These are phyloP conservation scores for Xanthorhoe spadicearia DNA, from an alignment of 2,888 invertebrate genomes.

Conservation along the genomic window DNA sequence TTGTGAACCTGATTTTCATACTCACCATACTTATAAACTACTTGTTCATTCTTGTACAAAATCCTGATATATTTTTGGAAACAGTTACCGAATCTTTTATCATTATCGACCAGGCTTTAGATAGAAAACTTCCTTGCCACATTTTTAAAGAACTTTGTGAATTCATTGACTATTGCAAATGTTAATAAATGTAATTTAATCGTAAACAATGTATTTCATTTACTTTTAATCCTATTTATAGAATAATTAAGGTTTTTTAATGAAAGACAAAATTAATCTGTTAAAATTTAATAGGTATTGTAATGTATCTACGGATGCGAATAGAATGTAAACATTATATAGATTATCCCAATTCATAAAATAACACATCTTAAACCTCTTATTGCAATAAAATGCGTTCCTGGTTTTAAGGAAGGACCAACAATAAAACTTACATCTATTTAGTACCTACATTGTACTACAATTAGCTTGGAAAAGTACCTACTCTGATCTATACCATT, in stretches of 20 bases:
- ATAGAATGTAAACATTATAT: neutral
- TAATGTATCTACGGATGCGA: neutral
- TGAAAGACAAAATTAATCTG: neutral
- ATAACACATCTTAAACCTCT: neutral
- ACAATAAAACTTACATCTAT: neutral
- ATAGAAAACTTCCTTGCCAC: constrained; percentile 35
- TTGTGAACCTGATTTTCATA: neutral
- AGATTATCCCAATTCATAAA: neutral
- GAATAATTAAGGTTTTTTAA: neutral
- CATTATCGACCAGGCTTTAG: constrained; percentile 12
- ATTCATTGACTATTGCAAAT: constrained; percentile 49
- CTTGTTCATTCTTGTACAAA: neutral
- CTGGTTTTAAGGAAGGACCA: neutral
- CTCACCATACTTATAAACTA: neutral
- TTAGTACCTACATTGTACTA: neutral
- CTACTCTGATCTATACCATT: neutral
- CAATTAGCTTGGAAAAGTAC: neutral
- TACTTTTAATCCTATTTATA: neutral
- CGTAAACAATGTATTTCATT: constrained; percentile 6
- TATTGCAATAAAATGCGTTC: neutral
- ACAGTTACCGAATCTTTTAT: neutral
- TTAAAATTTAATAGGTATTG: neutral
- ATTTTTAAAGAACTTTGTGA: constrained; percentile 40
- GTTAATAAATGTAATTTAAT: constrained; percentile 61
- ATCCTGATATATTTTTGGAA: neutral